Conservation (phyloP, 2,888 invertebrate species). For the Ditula angustiorana region DNA sequence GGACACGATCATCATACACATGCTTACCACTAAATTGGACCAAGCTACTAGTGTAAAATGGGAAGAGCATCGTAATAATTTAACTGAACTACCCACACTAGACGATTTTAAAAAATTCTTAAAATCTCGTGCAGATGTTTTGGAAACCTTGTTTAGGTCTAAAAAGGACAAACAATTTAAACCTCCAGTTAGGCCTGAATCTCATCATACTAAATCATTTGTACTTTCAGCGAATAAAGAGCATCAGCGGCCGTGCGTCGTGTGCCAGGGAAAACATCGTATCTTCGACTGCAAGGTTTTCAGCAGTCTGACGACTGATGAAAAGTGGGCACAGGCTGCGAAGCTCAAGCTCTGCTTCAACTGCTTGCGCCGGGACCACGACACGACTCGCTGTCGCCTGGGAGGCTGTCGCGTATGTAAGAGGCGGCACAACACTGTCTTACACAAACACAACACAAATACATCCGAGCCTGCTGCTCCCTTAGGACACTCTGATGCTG, state of each 20-base stretch:
- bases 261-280: slow-evolving; percentile 32
- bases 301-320: too few species aligned
- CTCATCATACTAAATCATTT: too few species aligned
- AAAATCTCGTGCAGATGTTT: background rate
- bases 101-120: background rate
- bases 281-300: slow-evolving; percentile 30
- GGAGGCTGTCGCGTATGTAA: too few species aligned
- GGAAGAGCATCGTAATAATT: background rate
- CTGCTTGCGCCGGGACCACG: too few species aligned
- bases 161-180: background rate
- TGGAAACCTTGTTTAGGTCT: background rate
- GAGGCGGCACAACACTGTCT: too few species aligned
- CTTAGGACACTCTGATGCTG: too few species aligned
- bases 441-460: background rate
- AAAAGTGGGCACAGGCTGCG: too few species aligned
- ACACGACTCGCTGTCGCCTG: too few species aligned
- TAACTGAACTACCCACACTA: background rate
- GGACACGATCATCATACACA: slow-evolving; percentile 3
- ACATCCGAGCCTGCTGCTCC: too few species aligned
- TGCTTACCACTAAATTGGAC: background rate
- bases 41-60: background rate
- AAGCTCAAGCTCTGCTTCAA: too few species aligned
- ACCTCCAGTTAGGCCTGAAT: too few species aligned
- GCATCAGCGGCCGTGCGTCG: slow-evolving; percentile 11
- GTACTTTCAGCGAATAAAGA: slow-evolving; percentile 9